A percentile compares a stretch with the other conserved stretches of the same genome.
Conservation (phyloP, 2,888 invertebrate species). For the Thysanoteuthis rhombus region DNA sequence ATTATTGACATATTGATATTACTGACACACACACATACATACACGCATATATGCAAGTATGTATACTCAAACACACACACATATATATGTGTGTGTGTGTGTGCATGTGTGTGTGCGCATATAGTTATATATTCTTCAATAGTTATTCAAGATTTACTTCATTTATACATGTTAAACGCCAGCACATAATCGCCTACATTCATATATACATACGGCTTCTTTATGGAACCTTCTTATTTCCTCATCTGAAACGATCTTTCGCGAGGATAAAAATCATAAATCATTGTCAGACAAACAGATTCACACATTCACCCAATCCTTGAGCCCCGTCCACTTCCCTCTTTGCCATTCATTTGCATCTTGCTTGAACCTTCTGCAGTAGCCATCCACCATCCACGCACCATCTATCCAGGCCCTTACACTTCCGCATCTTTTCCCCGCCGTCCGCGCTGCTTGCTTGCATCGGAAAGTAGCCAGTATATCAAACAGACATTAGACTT, state of each 20-base stretch:
- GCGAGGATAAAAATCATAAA: not conserved
- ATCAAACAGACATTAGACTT: conserved; percentile 12
- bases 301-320: not conserved
- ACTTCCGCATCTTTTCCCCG: not conserved
- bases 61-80: no score
- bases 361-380: not conserved
- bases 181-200: no score
- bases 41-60: no score
- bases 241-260: not conserved
- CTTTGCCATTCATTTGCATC: not conserved
- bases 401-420: not conserved
- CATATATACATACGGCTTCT: not conserved
- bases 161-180: no score
- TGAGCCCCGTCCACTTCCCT: not conserved
- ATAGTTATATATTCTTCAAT: not conserved
- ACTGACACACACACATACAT: no score
- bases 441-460: not conserved
- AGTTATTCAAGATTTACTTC: not conserved
- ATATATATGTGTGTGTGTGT: no score
- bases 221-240: not conserved
- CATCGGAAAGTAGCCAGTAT: not conserved
- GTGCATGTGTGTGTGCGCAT: no score
- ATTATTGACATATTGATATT: no score
- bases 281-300: not conserved
- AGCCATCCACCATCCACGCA: not conserved